Base-by-base conservation (phyloP, 1,140 invertebrate genomes). In the Orussus abietinus region DNA sequence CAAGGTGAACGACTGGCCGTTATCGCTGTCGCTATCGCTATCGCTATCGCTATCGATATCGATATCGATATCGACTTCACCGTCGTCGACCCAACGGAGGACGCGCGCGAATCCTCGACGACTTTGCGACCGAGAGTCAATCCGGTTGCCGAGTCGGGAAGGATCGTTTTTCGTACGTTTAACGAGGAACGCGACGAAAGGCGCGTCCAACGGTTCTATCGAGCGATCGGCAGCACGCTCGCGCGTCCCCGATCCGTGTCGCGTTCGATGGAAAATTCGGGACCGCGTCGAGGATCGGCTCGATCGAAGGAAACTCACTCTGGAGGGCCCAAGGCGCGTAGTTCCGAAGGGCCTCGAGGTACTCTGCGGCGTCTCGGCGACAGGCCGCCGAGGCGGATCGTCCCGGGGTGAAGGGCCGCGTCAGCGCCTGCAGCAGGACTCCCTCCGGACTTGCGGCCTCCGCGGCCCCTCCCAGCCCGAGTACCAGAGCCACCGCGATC, bases 321-420 rank as follows among this genome's bases (percentile, higher is more conserved):
- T 64, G 51, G 7, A 67, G 36, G 1, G 64, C 63, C 63, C 62
- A 67, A 0, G 60, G 60, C 17, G 47, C 44, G 18, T 64, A 67
- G 0, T 29, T 42, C 0, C 22, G 7, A 0, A 67, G 42, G 6
- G 49, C 55, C 5, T 38, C 30, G 4, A 59, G 35, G 30, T 64
- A 67, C 33, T 54, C 28, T 3, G 34, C 33, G 35, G 51, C 51
- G 22, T 63, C 56, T 13, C 28, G 38, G 1, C 49, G 29, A 15
- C 64, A 67, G 1, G 51, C 13, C 0, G 30, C 7, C 1, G 61
- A 59, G 0, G 53, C 51, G 5, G 28, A 45, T 1, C 48, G 45
- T 1, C 34, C 34, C 1, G 62, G 57, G 4, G 42, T 43, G 4
- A 67, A 61, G 0, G 64, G 59, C 13, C 22, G 46, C 4, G 42